A percentile compares a stretch with the other conserved stretches of the same genome.
These are phyloP conservation scores for Neuroterus valhalla DNA, from an alignment of 1,140 invertebrate genomes.

Conservation along the genomic window DNA sequence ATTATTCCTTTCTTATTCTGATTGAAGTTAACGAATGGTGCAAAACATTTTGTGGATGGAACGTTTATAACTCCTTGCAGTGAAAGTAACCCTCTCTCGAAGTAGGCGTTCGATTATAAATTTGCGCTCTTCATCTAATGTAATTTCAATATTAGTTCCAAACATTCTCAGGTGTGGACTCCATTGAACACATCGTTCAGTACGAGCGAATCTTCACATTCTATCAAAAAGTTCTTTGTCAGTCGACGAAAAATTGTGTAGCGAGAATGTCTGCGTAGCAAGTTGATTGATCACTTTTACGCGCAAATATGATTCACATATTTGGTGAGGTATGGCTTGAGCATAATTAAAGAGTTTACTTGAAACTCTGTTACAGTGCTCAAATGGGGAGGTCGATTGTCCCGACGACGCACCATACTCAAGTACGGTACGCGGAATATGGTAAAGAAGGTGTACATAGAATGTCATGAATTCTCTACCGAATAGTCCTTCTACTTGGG, in stretches of 20 bases:
- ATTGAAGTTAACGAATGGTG: neutral
- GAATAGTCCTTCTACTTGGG: slow-evolving; percentile 33
- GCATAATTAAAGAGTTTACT: slow-evolving; percentile 33
- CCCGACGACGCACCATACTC: slow-evolving; percentile 47
- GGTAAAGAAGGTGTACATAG: slow-evolving; percentile 46
- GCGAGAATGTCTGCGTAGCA: neutral
- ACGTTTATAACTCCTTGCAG: neutral
- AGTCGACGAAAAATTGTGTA: neutral
- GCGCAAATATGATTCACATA: slow-evolving; percentile 30
- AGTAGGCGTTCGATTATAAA: no score
- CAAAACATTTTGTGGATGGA: neutral
- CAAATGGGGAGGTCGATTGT: slow-evolving; percentile 53
- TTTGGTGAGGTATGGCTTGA: slow-evolving; percentile 39
- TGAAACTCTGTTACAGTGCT: slow-evolving; percentile 44
- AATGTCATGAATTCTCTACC: slow-evolving; percentile 44
- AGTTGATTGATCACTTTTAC: neutral
- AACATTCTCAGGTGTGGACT: neutral
- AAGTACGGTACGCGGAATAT: slow-evolving; percentile 39
- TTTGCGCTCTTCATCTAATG: neutral
- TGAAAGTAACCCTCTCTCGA: no score
- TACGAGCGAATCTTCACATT: neutral
- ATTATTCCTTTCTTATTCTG: neutral
- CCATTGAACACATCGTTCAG: neutral
- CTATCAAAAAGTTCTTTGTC: neutral
- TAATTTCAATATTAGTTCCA: neutral